Base-by-base conservation (phyloP, 2,888 invertebrate species). In the Acrobasis consociella region DNA sequence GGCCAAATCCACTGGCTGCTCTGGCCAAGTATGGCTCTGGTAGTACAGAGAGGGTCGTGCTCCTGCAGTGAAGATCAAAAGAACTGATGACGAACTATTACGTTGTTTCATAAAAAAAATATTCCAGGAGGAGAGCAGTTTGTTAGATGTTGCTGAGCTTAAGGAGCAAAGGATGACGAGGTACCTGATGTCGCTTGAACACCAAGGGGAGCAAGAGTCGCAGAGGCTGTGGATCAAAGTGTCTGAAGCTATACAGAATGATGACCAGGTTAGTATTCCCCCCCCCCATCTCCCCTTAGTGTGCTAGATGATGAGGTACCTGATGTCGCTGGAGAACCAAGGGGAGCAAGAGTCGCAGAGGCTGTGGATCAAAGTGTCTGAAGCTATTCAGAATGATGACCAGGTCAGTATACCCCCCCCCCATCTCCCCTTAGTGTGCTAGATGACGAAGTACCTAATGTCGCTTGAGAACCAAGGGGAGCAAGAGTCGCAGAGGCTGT, bases 161-260 rank as follows among this genome's bases (percentile, higher is more conserved):
- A 95, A 96, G 62, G 93, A 94, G 55, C 94, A 94, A 62, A 93
- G 99, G 11, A 87, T 99, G 62, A 95, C 94, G 55, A 94, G 98
- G 10, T 96, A 93, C 81, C 95, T 97, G 31, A 96, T 99, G 69
- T 95, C 95, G 1, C 58, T 97, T 55, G 96, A 97, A 0, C 86
- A 94, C 15, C 98, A 98, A 79, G 93, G 93, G 39, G 95, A 95
- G 13, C 96, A 94, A 86, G 99, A 99, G 85, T 98, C 98, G 11
- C 97, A 97, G 83, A 94, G 95, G 71, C 91, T 99, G 1, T 99
- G 99, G 99, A 87, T 94, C 50, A 95, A 95, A 70, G 98, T 99
- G 0, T 97, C 97, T 0, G 95, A 95, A 61, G 98, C 98, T 0
- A 97, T 99, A 69, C 83, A 88, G 22, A 93, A 94, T 11, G 97